These are phyloP conservation scores for Osedax fenrisi DNA, from an alignment of 2,888 invertebrate species.

Conservation along the genomic window DNA sequence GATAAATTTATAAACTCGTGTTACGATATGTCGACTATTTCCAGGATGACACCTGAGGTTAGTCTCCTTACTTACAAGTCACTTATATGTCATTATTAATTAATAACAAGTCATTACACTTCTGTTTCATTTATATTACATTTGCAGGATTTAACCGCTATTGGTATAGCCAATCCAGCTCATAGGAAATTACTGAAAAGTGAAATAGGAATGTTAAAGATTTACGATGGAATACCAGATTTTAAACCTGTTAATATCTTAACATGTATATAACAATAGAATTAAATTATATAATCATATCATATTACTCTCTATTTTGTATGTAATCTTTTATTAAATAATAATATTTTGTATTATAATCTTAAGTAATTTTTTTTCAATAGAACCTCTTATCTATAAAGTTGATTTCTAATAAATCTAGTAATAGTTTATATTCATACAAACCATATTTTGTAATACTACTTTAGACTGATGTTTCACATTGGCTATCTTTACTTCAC, in stretches of 20 bases:
- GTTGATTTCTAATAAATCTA: not conserved
- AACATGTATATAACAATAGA: not conserved
- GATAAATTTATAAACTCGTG: not conserved
- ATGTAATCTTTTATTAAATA: not conserved
- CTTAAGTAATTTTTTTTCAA: not conserved
- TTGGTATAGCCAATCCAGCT: slow-evolving; percentile 84
- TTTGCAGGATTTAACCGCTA: slow-evolving; percentile 59
- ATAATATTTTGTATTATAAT: not conserved
- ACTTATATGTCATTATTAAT: too few relatives aligned
- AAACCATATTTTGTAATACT: not conserved
- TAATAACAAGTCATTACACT: too few relatives aligned
- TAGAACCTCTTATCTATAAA: not conserved
- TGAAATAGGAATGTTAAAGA: slow-evolving; percentile 82
- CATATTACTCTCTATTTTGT: too few relatives aligned
- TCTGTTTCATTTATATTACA: too few relatives aligned
- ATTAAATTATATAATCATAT: too few relatives aligned
- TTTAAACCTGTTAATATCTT: slow-evolving; percentile 44
- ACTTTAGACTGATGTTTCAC: slow-evolving; percentile 71
- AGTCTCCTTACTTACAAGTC: too few relatives aligned
- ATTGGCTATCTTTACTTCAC: slow-evolving; percentile 75
- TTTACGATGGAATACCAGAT: slow-evolving; percentile 85
- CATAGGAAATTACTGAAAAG: slow-evolving; percentile 88
- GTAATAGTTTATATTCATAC: not conserved
- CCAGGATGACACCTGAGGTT: slow-evolving; percentile 94
- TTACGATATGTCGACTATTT: slow-evolving; percentile 91